Evolutionary conservation across 2,888 invertebrate genomes (phyloP).

Genomic region (Rhagophthalmus giganteus): DNA sequence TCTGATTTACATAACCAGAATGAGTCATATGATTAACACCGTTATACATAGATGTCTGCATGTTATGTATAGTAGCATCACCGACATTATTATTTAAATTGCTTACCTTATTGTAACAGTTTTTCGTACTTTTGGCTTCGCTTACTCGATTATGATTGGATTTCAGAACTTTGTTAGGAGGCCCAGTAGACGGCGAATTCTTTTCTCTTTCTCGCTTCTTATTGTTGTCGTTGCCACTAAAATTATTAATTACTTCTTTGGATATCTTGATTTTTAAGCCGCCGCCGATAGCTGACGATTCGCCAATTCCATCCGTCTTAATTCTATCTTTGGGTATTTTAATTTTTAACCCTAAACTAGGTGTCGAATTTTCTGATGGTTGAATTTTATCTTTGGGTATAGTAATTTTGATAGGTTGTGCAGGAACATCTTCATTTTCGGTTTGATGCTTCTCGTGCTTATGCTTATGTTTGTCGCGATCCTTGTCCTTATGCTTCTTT

Average conservation of each 20-base stretch:
- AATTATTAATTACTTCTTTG: slow-evolving; percentile 66
- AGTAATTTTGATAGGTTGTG: slow-evolving; percentile 59
- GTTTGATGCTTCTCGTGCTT: slow-evolving; percentile 43
- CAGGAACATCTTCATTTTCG: slow-evolving; percentile 44
- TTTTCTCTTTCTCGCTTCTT: slow-evolving; percentile 53
- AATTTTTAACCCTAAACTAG: slow-evolving; percentile 66
- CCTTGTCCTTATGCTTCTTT: slow-evolving; percentile 76
- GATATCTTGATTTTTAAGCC: slow-evolving; percentile 80
- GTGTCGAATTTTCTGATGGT: slow-evolving; percentile 34
- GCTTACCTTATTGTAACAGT: slow-evolving; percentile 44
- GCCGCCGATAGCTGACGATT: slow-evolving; percentile 43
- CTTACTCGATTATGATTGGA: slow-evolving; percentile 39
- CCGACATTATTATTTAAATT: slow-evolving; percentile 33
- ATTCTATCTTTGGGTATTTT: slow-evolving; percentile 80
- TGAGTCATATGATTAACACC: slow-evolving; percentile 54
- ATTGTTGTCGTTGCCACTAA: slow-evolving; percentile 38
- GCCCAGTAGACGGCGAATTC: slow-evolving; percentile 53
- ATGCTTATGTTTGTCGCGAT: slow-evolving; percentile 49
- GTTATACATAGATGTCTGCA: slow-evolving; percentile 33
- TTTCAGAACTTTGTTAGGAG: slow-evolving; percentile 47
- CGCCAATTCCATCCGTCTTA: slow-evolving; percentile 58
- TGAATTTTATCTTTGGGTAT: slow-evolving; percentile 63
- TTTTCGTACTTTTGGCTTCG: slow-evolving; percentile 50
- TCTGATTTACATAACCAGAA: slow-evolving; percentile 43
- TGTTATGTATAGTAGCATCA: slow-evolving; percentile 23